These are phyloP conservation scores for Gobio gobio DNA, from an alignment of 2,113 vertebrate species.

Conservation along the genomic window DNA sequence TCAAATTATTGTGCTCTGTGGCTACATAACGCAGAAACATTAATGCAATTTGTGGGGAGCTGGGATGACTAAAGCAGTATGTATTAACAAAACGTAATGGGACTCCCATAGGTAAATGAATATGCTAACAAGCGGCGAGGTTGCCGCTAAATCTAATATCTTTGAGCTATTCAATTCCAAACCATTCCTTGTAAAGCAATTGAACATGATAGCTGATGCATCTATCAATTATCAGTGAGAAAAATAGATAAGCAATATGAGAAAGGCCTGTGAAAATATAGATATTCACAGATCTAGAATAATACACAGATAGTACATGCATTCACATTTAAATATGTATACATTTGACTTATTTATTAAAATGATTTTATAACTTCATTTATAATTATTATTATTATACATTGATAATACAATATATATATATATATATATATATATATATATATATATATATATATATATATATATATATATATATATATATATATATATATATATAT, in stretches of 20 bases:
- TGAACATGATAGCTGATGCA: constrained; percentile 87
- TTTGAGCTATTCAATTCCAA: constrained; percentile 93
- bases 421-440: too few relatives aligned
- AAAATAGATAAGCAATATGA: constrained; percentile 89
- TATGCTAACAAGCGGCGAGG: constrained; percentile 87
- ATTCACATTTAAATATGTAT: constrained; percentile 61
- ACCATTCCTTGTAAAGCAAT: constrained; percentile 92
- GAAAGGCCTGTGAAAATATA: constrained; percentile 74
- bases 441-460: too few relatives aligned
- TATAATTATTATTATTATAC: not conserved
- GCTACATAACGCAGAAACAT: constrained; percentile 83
- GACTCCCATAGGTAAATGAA: constrained; percentile 90
- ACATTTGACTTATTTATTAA: not conserved
- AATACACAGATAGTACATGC: constrained; percentile 59
- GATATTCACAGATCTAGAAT: too few relatives aligned
- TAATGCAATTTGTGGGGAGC: constrained; percentile 89
- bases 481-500: too few relatives aligned
- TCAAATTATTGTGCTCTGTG: constrained; percentile 89
- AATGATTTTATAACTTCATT: not conserved
- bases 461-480: too few relatives aligned
- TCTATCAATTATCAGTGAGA: constrained; percentile 91
- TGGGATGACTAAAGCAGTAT: constrained; percentile 85
- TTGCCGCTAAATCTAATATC: constrained; percentile 92
- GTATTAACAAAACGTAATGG: constrained; percentile 92
- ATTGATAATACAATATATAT: not conserved